These are phyloP conservation scores for Brachionus calyciflorus DNA, from an alignment of 1,140 invertebrate genomes.

Conservation along the genomic window DNA sequence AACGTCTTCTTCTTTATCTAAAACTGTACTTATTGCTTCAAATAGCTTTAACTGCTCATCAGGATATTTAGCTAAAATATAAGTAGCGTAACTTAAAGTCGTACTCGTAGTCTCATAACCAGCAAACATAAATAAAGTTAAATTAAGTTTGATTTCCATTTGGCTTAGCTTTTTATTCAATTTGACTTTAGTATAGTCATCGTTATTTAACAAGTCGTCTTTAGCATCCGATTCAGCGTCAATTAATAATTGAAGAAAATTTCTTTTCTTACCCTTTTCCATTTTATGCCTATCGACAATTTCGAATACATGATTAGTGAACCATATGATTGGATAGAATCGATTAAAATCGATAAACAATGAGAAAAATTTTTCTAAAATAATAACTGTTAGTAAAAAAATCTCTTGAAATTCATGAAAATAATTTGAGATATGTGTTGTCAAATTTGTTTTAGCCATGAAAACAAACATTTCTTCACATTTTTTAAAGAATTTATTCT, in stretches of 20 bases:
- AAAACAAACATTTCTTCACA: conserved; percentile 6
- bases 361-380: conserved; percentile 5
- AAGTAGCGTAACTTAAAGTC: conserved; percentile 67
- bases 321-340: conserved; percentile 3
- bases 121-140: conserved; percentile 62
- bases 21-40: conserved; percentile 68
- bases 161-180: too few relatives aligned
- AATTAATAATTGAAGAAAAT: conserved; percentile 30
- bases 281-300: background rate
- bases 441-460: background rate
- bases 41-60: conserved; percentile 66
- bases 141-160: conserved; percentile 59
- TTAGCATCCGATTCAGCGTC: background rate
- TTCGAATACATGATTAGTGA: conserved; percentile 23
- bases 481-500: conserved; percentile 33
- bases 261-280: background rate
- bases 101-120: conserved; percentile 75
- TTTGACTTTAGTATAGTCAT: too few relatives aligned
- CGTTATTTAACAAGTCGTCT: background rate
- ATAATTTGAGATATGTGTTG: background rate
- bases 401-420: conserved; percentile 4
- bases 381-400: background rate
- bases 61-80: conserved; percentile 68
- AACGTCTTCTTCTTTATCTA: too few relatives aligned
- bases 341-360: background rate